These are phyloP conservation scores for Torymus auratus DNA, from an alignment of 2,888 invertebrate species.

Conservation along the genomic window DNA sequence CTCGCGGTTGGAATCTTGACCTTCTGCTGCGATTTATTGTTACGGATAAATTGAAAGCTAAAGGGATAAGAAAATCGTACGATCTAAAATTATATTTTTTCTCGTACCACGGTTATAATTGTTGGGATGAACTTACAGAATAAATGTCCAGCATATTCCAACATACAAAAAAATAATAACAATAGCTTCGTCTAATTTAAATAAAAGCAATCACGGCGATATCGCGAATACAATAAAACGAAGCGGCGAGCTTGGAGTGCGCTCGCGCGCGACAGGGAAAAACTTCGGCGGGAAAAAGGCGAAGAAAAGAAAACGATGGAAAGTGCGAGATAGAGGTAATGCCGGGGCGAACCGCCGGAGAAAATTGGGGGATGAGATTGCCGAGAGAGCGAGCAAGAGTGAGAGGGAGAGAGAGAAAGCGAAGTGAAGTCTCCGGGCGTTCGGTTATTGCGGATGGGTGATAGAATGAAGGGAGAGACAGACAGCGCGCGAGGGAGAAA, in stretches of 20 bases:
- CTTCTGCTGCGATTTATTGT: too few species aligned
- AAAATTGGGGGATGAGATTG: conserved; percentile 52
- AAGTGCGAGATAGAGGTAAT: conserved; percentile 35
- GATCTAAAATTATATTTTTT: too few species aligned
- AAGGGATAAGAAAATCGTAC: too few species aligned
- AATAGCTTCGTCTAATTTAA: too few species aligned
- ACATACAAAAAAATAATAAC: too few species aligned
- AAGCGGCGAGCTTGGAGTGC: background rate
- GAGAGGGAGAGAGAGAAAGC: conserved; percentile 7
- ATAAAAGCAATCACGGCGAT: background rate
- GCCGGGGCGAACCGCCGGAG: conserved; percentile 28
- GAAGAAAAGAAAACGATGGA: conserved; percentile 13
- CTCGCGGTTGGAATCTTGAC: too few species aligned
- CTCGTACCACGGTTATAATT: too few species aligned
- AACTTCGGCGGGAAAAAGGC: background rate
- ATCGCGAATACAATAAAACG: background rate
- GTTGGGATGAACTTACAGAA: too few species aligned
- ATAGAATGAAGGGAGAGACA: conserved; percentile 43
- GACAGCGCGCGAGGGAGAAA: background rate
- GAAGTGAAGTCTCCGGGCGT: conserved; percentile 18
- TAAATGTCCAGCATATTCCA: too few species aligned
- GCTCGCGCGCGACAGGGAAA: background rate
- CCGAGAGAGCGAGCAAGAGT: background rate
- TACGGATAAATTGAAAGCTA: too few species aligned
- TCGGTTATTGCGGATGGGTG: conserved; percentile 42